These are phyloP conservation scores for Nemoura dubitans DNA, from an alignment of 2,888 invertebrate species.

Conservation along the genomic window DNA sequence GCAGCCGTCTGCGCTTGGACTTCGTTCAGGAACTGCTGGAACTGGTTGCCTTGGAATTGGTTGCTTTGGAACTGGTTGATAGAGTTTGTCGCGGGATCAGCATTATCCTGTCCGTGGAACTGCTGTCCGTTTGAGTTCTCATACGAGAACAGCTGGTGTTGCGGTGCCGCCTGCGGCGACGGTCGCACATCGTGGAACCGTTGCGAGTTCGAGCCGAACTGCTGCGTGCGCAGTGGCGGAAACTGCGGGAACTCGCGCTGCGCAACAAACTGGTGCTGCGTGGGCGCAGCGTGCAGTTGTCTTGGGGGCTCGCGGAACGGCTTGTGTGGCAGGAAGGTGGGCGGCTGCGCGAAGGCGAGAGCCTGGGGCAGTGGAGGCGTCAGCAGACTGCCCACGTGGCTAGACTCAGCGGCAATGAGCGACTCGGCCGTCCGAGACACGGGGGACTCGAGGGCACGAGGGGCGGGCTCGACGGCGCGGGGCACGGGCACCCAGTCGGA, in stretches of 20 bases:
- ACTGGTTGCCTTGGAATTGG: conserved; percentile 22
- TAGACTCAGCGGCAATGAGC: neutral
- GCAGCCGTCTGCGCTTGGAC: conserved; percentile 2
- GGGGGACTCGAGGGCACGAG: neutral
- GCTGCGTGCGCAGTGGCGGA: neutral
- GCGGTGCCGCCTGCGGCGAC: neutral
- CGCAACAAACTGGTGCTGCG: neutral
- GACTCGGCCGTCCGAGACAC: neutral
- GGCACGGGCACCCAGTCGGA: conserved; percentile 25
- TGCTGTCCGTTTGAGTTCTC: neutral
- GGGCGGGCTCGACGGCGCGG: neutral
- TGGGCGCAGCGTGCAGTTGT: neutral
- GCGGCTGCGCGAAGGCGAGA: neutral
- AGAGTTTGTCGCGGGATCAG: neutral
- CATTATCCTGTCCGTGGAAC: conserved; percentile 8
- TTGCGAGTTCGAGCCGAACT: neutral
- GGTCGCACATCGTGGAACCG: neutral
- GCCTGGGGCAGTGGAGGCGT: conserved; percentile 13
- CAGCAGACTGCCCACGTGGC: conserved; percentile 18
- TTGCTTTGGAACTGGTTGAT: neutral
- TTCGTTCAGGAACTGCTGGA: conserved; percentile 24
- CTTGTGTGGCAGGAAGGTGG: conserved; percentile 10
- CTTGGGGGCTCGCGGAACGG: conserved; percentile 7
- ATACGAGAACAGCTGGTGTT: neutral
- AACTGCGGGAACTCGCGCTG: conserved; percentile 1